Base-by-base conservation (phyloP, 1,140 invertebrate genomes). In the Macrobrachium rosenbergii region DNA sequence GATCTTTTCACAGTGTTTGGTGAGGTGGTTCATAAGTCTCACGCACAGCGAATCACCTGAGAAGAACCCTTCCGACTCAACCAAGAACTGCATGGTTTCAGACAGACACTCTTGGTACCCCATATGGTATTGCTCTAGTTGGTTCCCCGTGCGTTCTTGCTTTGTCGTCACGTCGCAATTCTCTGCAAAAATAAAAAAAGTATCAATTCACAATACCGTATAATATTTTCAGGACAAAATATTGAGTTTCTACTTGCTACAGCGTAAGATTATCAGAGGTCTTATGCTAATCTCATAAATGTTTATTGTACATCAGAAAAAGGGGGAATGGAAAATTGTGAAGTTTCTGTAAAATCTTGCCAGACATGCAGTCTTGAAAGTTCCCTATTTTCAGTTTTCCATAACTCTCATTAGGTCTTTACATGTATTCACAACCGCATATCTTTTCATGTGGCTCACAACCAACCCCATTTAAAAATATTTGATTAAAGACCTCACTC, bases 91-190 rank as follows among this genome's bases (percentile, higher is more conserved):
- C 92, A 98, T 95, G 0, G 95, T 95, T 91, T 99, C 97, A 64
- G 95, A 95, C 88, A 98, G 94, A 89, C 97, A 98, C 91, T 98
- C 97, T 91, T 97, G 95, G 92, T 95, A 99, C 5, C 97, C 97
- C 10, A 85, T n/a, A n/a, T 87, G 78, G 72, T 82, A 87, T 59
- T 87, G 89, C 28, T 87, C 81, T 43, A 88, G 75, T 52, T 83
- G 83, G 23, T 59, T 85, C 11, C 88, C 73, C 16, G 85, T 73
- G 37, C 80, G 82, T 28, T 85, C 84, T 76, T 88, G 86, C 82
- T 89, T 88, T 16, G 72, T 79, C 64, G 84, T 90, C 14, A 90
- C 89, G 63, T 90, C 89, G 77, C 90, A 91, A 77, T 89, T 90
- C 63, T 91, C 90, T 90, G 82, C n/a, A 87, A 87, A 83, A 19